These are phyloP conservation scores for Xylota segnis DNA, from an alignment of 2,888 invertebrate species.

Conservation along the genomic window DNA sequence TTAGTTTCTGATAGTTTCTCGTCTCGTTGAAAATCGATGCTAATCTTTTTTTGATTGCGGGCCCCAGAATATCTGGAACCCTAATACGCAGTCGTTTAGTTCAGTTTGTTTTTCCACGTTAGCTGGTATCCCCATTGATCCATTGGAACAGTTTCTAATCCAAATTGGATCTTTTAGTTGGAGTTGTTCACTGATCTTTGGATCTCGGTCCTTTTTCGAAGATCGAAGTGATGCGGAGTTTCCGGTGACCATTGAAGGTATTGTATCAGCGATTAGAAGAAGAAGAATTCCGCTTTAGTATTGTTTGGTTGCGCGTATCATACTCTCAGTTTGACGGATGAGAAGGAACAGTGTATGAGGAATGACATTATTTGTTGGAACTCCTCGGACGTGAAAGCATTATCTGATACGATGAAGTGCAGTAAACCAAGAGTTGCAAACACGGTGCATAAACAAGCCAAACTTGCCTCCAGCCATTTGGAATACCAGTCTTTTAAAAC, in stretches of 20 bases:
- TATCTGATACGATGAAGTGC: neutral
- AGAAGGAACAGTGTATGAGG: neutral
- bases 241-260: neutral
- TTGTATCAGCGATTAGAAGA: no score
- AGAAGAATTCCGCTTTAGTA: neutral
- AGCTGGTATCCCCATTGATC: neutral
- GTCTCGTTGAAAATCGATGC: no score
- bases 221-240: no score
- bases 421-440: no score
- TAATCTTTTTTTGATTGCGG: no score
- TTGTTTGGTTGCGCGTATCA: neutral
- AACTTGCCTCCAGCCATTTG: neutral
- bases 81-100: neutral
- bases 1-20: no score
- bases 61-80: no score
- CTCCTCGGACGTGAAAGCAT: neutral
- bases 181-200: no score
- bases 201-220: no score
- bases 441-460: no score
- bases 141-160: neutral
- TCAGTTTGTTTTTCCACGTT: conserved; percentile 5
- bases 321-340: neutral
- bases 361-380: no score
- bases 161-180: no score
- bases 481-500: neutral